Percentiles rank a stretch among this genome's conserved stretches.
Evolutionary conservation across 2,797 vertebrate species (phyloP).

Genomic region (Micromesistius poutassou): DNA sequence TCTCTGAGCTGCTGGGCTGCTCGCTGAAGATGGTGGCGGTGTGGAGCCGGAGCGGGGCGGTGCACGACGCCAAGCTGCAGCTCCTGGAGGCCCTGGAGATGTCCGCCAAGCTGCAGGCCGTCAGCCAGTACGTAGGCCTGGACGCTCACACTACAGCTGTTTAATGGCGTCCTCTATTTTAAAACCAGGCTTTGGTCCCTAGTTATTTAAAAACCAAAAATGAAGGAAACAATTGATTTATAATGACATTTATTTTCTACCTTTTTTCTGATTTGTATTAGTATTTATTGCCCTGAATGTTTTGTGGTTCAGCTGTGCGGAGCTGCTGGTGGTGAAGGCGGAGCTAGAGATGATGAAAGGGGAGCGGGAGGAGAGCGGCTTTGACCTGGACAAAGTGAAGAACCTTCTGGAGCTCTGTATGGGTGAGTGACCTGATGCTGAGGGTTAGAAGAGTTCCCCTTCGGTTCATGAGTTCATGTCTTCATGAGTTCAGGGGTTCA

Average conservation of each 20-base stretch:
- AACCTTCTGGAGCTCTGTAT: conserved; percentile 82
- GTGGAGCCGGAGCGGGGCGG: conserved; percentile 72
- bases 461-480: neutral
- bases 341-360: conserved; percentile 83
- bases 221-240: too few relatives aligned
- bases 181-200: neutral
- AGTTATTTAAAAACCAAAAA: neutral
- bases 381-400: conserved; percentile 80
- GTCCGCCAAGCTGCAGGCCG: conserved; percentile 81
- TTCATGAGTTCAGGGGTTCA: too few relatives aligned
- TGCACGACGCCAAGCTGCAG: conserved; percentile 84
- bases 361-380: conserved; percentile 73
- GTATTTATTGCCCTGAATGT: neutral
- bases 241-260: neutral
- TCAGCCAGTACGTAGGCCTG: conserved; percentile 70
- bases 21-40: conserved; percentile 75
- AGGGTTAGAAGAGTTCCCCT: neutral
- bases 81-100: conserved; percentile 89
- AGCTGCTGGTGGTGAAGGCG: conserved; percentile 84
- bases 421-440: conserved; percentile 64
- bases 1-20: conserved; percentile 82
- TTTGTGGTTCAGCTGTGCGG: conserved; percentile 73
- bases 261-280: neutral
- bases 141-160: neutral
- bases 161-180: neutral